Evolutionary conservation across 2,113 vertebrate genomes (phyloP).

Genomic region (Smithornis capensis): DNA sequence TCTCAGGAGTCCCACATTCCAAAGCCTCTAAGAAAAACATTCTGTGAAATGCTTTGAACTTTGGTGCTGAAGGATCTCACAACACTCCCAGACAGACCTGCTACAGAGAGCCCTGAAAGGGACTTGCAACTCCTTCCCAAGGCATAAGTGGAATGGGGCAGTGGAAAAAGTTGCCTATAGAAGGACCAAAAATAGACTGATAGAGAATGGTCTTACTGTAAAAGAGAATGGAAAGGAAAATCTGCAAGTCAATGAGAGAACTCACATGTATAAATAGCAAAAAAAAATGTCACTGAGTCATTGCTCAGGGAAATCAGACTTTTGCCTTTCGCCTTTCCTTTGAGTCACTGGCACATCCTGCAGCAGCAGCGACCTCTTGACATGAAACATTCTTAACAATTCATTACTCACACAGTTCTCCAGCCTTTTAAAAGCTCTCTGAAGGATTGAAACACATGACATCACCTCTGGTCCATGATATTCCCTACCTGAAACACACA

Average conservation of each 20-base stretch:
- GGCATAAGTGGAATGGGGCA: background rate
- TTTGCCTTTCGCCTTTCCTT: constrained; percentile 30
- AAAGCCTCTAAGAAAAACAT: background rate
- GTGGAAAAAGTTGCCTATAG: constrained; percentile 32
- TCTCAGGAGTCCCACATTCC: background rate
- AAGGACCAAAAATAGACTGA: background rate
- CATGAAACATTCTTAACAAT: background rate
- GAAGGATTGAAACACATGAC: background rate
- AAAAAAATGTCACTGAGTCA: constrained; percentile 41
- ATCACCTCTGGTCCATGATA: background rate
- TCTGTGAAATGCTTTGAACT: background rate
- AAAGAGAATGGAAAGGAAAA: constrained; percentile 43
- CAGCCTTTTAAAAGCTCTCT: background rate
- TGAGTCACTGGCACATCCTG: constrained; percentile 8
- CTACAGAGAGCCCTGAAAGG: background rate
- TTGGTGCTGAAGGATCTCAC: background rate
- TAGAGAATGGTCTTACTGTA: background rate
- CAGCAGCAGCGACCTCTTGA: constrained; percentile 22
- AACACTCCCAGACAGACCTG: background rate
- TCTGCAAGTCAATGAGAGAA: constrained; percentile 37
- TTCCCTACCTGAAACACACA: background rate
- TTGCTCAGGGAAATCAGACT: background rate
- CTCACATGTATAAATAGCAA: constrained; percentile 30
- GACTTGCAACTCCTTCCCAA: background rate
- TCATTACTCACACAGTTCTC: constrained; percentile 29